Percentiles rank a stretch among this genome's conserved stretches.
phyloP scores from a whole-genome alignment of 2,888 invertebrate genomes.

The Pterostichus niger region DNA sequence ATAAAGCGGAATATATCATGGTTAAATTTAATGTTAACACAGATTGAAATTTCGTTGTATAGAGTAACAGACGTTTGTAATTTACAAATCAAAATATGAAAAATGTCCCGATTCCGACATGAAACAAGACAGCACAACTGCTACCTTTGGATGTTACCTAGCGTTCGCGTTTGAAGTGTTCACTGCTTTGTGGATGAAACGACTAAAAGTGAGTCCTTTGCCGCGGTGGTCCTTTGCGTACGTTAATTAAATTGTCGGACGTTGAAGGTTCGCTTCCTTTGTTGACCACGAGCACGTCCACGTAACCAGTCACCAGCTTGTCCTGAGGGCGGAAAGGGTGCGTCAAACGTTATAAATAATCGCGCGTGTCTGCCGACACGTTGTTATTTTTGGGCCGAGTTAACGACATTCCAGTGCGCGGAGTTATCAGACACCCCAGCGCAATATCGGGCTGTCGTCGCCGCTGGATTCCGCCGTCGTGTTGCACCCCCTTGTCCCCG shows the following conservation, averaged over 20 bases:
- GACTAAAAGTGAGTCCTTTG: constrained; percentile 18
- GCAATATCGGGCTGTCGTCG: constrained; percentile 71
- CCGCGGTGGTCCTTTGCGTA: constrained; percentile 22
- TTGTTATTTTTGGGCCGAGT: constrained; percentile 77
- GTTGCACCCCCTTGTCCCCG: constrained; percentile 3
- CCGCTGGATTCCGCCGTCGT: constrained; percentile 73
- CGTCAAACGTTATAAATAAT: constrained; percentile 66
- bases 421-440: constrained; percentile 75
- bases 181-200: constrained; percentile 34
- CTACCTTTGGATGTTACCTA: too few species aligned
- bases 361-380: constrained; percentile 63
- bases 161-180: too few species aligned
- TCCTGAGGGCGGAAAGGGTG: constrained; percentile 37
- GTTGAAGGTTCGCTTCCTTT: constrained; percentile 43
- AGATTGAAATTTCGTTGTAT: too few species aligned
- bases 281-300: neutral
- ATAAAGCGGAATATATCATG: too few species aligned
- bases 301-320: neutral
- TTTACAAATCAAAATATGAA: constrained; percentile 22
- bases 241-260: constrained; percentile 56
- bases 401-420: constrained; percentile 77
- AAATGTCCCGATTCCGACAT: neutral
- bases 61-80: neutral
- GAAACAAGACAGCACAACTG: too few species aligned
- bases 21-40: too few species aligned